Evolutionary conservation across 1,140 invertebrate species (phyloP).

Genomic region (Camponotus pennsylvanicus): DNA sequence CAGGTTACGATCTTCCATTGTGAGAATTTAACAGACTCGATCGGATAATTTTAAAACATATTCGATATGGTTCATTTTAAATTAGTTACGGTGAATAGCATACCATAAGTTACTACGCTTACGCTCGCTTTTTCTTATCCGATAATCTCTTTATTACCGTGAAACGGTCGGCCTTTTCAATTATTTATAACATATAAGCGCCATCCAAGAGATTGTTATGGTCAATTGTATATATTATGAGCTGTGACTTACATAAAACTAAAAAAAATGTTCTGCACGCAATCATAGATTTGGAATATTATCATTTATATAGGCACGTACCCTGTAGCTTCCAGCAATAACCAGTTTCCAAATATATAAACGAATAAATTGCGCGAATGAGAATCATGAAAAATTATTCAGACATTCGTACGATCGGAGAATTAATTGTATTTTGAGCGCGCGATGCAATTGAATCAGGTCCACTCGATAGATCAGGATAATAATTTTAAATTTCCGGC

Average conservation of each 20-base stretch:
- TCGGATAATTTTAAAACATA: not conserved
- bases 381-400: not conserved
- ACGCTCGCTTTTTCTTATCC: not conserved
- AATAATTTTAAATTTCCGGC: slow-evolving; percentile 17
- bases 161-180: not conserved
- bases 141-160: slow-evolving; percentile 43
- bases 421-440: slow-evolving; percentile 40
- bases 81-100: not conserved
- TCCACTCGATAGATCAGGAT: slow-evolving; percentile 31
- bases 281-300: not conserved
- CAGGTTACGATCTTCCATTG: not conserved
- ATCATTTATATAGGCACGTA: not conserved
- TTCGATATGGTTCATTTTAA: slow-evolving; percentile 18
- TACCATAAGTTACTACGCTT: not conserved
- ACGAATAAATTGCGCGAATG: not conserved
- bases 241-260: not conserved
- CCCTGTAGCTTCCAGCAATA: not conserved
- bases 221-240: not conserved
- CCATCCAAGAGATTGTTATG: not conserved
- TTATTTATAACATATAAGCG: slow-evolving; percentile 23
- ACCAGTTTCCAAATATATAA: not conserved
- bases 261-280: not conserved
- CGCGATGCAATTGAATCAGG: slow-evolving; percentile 8
- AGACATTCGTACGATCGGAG: not conserved
- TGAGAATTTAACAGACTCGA: not conserved